phyloP scores from a whole-genome alignment of 1,140 invertebrate species.

The Atta colombica region DNA sequence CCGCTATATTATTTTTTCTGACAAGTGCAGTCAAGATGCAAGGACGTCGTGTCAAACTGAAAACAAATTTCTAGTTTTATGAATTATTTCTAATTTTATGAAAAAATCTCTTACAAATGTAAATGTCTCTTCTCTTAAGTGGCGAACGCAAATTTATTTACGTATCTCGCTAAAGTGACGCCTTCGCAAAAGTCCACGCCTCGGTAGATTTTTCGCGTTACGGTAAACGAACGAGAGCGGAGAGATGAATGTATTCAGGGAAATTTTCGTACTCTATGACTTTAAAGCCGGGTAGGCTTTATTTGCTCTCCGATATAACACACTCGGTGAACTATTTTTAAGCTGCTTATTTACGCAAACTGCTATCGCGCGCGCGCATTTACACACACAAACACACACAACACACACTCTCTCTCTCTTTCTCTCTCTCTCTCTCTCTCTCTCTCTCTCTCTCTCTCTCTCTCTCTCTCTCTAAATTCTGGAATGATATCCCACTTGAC shows the following conservation, averaged over 20 bases:
- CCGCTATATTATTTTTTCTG: too few species aligned
- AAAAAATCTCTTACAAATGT: background rate
- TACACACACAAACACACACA: background rate
- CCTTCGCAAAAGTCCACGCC: background rate
- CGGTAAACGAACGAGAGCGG: background rate
- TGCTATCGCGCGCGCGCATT: constrained; percentile 18
- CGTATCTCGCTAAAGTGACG: background rate
- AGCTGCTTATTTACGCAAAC: constrained; percentile 61
- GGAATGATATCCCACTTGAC: background rate
- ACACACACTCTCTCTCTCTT: too few species aligned
- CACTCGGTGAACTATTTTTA: constrained; percentile 59
- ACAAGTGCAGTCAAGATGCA: too few species aligned
- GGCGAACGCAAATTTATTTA: background rate
- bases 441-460: background rate
- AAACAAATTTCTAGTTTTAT: background rate
- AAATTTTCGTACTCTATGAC: constrained; percentile 26
- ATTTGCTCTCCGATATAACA: constrained; percentile 45
- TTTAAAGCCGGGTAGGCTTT: constrained; percentile 52
- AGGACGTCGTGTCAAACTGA: too few species aligned
- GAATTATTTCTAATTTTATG: background rate
- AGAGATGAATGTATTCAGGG: background rate
- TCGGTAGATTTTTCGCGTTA: background rate
- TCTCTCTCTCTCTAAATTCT: too few species aligned
- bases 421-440: background rate
- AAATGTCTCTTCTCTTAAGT: background rate